Base-by-base conservation (phyloP, 64 coral and sea anemone species). In the Montipora efflorescens region DNA sequence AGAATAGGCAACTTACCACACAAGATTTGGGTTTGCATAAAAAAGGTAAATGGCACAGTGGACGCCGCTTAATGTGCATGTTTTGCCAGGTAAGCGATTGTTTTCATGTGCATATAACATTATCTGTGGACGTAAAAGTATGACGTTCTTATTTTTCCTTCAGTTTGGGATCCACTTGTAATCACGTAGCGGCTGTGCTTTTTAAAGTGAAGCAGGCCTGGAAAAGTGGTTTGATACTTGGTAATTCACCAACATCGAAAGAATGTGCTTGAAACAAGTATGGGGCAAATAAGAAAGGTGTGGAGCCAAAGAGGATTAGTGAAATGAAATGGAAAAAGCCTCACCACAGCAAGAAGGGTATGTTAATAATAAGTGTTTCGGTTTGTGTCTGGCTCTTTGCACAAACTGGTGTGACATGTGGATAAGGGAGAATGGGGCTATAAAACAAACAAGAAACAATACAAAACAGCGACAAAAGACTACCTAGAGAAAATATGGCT, bases 241-340 rank as follows among this genome's bases (percentile, higher is more conserved):
- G 57, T 68, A 28, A 62, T 70, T 78, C 83, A 70, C 94, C 94
- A 59, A 95, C 82, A 57, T 95, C 89, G 16, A 84, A 57, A 87
- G 82, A 91, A 91, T 91, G 89, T 95, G 6, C 52, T 77, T 95
- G 94, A 89, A 95, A 95, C 55, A 76, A 82, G 36, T 95, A 95
- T 91, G 77, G 61, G 16, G 87, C 82, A 81, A 91, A 59, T 62
- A 95, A 72, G 80, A 87, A 90, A 91, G 66, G 48, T 85, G 69
- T 55, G 52, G 52, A 95, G 45, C 88, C 88, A 51, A 95, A 90
- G 74, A 80, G 93, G 20, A 67, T 95, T 66, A 68, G 47, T 23
- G 87, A 95, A 58, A 95, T 87, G 93, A 43, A 77, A 74, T 90
- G 80, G 88, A 73, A 76, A n/a, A 87, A 87, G 82, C 88, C 93